Base-by-base conservation (phyloP, 1,140 invertebrate genomes). In the Araneus ventricosus region DNA sequence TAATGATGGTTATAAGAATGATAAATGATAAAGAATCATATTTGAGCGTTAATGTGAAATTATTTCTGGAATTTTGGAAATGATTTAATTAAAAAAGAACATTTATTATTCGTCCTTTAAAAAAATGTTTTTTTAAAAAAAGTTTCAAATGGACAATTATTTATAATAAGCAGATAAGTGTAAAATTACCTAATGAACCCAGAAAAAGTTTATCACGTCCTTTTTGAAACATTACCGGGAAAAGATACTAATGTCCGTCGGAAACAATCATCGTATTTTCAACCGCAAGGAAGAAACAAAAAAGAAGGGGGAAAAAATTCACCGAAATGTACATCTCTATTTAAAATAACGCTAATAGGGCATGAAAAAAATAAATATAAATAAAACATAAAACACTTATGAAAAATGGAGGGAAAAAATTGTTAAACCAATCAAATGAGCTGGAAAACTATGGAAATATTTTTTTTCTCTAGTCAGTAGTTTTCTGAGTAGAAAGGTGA, bases 371-470 rank as follows among this genome's bases (percentile, higher is more conserved):
- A 75, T n/a, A 52, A 14, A 17, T 52, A 52, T 52, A 14, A 75
- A 75, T 20, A 34, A 34, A 14, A 22, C 30, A 22, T 75, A 75
- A 75, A 30, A 17, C 70, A 75, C 17, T 75, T 75, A 75, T 4
- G 67, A 75, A 75, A 75, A 75, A 75, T 37, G 30, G 30, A 34
- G 20, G 67, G 30, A 37, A 75, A 67, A 75, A 75, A 75, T 34
- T 75, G 30, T 75, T 75, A 37, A 75, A 75, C 67, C 67, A 75
- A 75, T 75, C 67, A 75, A 75, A 75, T 6, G 67, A 34, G 67
- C 67, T 5, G 67, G 30, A 75, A 75, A 75, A 75, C 67, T 37
- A 37, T 75, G 34, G 30, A 10, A 75, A 34, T 22, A 7, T 75
- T 70, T 70, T 27, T 75, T 37, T 6, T 4, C 14, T 3, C 3